A percentile compares a stretch with the other conserved stretches of the same genome.
phyloP scores from a whole-genome alignment of 2,888 invertebrate species.

The Sycophila texana region DNA sequence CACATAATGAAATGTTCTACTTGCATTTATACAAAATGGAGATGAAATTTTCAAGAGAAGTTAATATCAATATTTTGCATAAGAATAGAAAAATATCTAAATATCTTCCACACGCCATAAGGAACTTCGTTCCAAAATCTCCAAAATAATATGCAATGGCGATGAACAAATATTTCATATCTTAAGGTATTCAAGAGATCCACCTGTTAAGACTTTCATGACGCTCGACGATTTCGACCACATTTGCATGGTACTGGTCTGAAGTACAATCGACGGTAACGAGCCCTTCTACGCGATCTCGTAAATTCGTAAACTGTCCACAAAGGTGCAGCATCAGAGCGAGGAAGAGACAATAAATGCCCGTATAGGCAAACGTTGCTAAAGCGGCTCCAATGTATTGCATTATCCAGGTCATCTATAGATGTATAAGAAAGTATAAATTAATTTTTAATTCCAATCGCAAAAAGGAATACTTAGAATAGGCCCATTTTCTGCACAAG shows the following conservation, averaged over 20 bases:
- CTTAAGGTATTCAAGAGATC: background rate
- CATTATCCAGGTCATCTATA: background rate
- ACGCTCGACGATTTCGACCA: background rate
- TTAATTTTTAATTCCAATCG: background rate
- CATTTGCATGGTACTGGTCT: background rate
- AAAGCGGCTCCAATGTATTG: constrained; percentile 61
- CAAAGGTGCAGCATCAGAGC: constrained; percentile 64
- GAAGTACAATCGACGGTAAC: background rate
- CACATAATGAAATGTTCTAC: no score
- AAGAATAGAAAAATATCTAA: background rate
- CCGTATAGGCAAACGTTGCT: constrained; percentile 60
- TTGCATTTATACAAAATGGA: background rate
- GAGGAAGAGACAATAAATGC: constrained; percentile 61
- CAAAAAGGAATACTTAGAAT: background rate
- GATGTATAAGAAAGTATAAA: background rate
- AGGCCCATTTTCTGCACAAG: background rate
- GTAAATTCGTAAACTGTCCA: constrained; percentile 61
- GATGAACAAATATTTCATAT: no score
- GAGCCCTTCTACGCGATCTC: background rate
- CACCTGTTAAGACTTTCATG: constrained; percentile 10
- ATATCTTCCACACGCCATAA: no score
- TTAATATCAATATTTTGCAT: background rate
- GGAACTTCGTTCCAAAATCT: no score
- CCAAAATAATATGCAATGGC: no score
- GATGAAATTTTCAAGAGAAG: background rate